Conservation (phyloP, 30 jellyfish, hydroid and myxozoan genomes). For the Phacellophora camtschatica region DNA sequence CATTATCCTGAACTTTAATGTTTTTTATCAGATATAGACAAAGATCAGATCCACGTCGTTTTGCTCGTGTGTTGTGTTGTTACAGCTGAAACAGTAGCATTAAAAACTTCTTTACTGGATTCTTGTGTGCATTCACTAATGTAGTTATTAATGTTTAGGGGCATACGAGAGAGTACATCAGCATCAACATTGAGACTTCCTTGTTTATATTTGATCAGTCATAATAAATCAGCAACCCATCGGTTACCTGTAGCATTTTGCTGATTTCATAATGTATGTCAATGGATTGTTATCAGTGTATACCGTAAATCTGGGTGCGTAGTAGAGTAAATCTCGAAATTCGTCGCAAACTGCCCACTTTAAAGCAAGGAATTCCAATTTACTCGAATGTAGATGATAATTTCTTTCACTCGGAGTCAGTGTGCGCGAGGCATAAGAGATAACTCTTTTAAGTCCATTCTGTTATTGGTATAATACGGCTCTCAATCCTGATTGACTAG, state of each 20-base stretch:
- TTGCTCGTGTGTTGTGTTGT: neutral
- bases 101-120: neutral
- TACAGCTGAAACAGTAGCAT: neutral
- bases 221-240: slow-evolving; percentile 50
- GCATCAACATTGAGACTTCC: neutral
- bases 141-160: neutral
- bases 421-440: slow-evolving; percentile 36
- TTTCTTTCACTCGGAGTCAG: slow-evolving; percentile 30
- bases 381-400: slow-evolving; percentile 36
- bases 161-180: neutral
- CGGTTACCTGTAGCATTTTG: slow-evolving; percentile 45
- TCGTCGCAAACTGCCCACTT: slow-evolving; percentile 61
- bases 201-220: neutral
- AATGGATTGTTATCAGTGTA: slow-evolving; percentile 42
- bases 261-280: slow-evolving; percentile 1
- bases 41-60: neutral
- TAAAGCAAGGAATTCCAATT: slow-evolving; percentile 45
- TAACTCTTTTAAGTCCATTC: slow-evolving; percentile 12
- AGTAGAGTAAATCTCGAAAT: slow-evolving; percentile 30
- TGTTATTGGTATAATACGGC: slow-evolving; percentile 37
- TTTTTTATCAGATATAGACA: no score
- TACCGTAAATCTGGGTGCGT: slow-evolving; percentile 34
- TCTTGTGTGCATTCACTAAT: neutral
- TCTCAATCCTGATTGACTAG: slow-evolving; percentile 33
- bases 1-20: no score